Evolutionary conservation across 2,113 vertebrate genomes (phyloP), one percentile per base, ranked within the genome.

Genomic region (Panthera leo): DNA sequence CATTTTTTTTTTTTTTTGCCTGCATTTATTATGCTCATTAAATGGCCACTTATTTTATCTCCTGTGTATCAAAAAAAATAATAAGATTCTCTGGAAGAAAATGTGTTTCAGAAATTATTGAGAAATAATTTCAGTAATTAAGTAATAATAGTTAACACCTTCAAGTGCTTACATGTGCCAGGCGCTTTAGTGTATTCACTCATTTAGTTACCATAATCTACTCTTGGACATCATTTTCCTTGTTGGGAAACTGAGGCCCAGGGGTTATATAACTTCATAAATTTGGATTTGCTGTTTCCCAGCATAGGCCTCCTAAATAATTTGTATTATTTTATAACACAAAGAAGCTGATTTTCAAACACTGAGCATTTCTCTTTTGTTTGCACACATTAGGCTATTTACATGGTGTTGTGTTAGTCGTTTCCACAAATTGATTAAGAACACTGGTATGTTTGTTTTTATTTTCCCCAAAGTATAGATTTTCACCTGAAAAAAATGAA

Each of bases 401-500:
- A 82, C 31, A 4, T 76, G 36, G 11, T n/a, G 2, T 73, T 94
- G 31, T 51, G 16, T 76, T 87, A 90, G 68, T 61, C 67, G 92
- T 96, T 87, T 89, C 84, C 85, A 68, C 58, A 79, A 85, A 36
- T 42, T 91, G 70, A 84, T 87, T 95, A 91, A 96, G 58, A 96
- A 65, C 36, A 55, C 8, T 75, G 34, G 16, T 91, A 48, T 65
- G 36, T 83, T 83, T 96, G 73, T 63, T 97, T 91, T 88, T 88
- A 36, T 91, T 95, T 91, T 25, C 68, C 67, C 70, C 61, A 48
- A 95, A 76, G 39, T 94, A 79, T 67, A 94, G 71, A 71, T 87
- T 82, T 87, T 9, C 87, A 71, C 90, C 55, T 96, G 85, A 94
- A 92, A 92, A 94, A 96, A 96, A 92, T 68, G 27, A 95, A 89